Conservation (phyloP, 2,113 vertebrate species). For the Stercorarius parasiticus region DNA sequence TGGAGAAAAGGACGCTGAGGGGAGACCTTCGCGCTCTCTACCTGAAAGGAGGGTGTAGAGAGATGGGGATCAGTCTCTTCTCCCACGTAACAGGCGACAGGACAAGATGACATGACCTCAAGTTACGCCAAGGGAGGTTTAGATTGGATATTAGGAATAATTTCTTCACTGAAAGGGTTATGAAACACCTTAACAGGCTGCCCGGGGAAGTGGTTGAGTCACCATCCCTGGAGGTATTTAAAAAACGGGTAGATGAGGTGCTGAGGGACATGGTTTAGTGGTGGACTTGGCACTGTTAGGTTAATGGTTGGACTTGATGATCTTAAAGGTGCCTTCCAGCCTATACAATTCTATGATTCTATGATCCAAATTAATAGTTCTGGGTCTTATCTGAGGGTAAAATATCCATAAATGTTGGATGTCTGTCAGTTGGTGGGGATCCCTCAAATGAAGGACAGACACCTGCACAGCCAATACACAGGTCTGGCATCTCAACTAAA, state of each 20-base stretch:
- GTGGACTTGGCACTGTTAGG: neutral
- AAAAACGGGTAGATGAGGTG: neutral
- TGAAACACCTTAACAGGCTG: neutral
- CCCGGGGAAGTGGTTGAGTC: neutral
- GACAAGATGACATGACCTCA: neutral
- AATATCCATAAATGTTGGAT: neutral
- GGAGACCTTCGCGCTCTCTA: neutral
- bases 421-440: neutral
- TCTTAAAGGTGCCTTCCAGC: neutral
- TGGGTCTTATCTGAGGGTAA: neutral
- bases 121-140: neutral
- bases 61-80: neutral
- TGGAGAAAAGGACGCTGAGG: neutral
- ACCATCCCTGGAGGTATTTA: neutral
- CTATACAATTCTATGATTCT: neutral
- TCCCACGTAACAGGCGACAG: neutral
- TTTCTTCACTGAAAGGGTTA: neutral
- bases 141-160: neutral
- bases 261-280: neutral
- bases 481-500: neutral
- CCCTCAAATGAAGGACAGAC: neutral
- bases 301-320: neutral
- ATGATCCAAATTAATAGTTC: neutral
- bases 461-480: fast-evolving
- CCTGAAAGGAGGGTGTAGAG: neutral